Evolutionary conservation across 2,888 invertebrate species (phyloP).

Genomic region (Drosophila melanosoma): DNA sequence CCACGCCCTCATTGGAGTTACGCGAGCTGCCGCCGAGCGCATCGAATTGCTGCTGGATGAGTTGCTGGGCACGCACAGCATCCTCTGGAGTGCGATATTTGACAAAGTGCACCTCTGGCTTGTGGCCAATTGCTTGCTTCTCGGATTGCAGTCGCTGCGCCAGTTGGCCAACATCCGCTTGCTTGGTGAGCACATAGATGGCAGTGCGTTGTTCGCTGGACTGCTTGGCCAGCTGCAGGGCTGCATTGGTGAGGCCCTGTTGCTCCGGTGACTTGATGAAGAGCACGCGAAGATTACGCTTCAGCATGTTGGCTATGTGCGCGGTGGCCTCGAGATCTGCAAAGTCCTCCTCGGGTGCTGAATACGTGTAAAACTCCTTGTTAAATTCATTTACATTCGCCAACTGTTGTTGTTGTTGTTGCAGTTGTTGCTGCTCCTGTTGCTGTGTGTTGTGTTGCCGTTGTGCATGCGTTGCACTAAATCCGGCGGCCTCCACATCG

Average conservation of each 20-base stretch:
- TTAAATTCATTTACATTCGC: constrained; percentile 63
- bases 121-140: constrained; percentile 56
- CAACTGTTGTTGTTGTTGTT: constrained; percentile 25
- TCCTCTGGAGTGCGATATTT: constrained; percentile 82
- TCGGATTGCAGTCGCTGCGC: constrained; percentile 71
- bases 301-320: constrained; percentile 66
- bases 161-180: constrained; percentile 72
- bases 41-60: constrained; percentile 80
- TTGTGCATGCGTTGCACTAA: constrained; percentile 45
- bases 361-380: constrained; percentile 80
- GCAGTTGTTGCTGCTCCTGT: constrained; percentile 19
- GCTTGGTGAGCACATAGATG: constrained; percentile 81
- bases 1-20: constrained; percentile 77
- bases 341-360: constrained; percentile 81
- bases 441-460: constrained; percentile 27
- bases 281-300: constrained; percentile 80
- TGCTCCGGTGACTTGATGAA: constrained; percentile 83
- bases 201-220: constrained; percentile 80
- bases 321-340: constrained; percentile 62
- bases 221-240: constrained; percentile 76
- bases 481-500: constrained; percentile 68
- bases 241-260: constrained; percentile 73
- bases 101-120: constrained; percentile 82
- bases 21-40: constrained; percentile 73
- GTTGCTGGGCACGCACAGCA: constrained; percentile 78